phyloP scores from a whole-genome alignment of 2,888 invertebrate genomes.

The Pardosa pseudoannulata region DNA sequence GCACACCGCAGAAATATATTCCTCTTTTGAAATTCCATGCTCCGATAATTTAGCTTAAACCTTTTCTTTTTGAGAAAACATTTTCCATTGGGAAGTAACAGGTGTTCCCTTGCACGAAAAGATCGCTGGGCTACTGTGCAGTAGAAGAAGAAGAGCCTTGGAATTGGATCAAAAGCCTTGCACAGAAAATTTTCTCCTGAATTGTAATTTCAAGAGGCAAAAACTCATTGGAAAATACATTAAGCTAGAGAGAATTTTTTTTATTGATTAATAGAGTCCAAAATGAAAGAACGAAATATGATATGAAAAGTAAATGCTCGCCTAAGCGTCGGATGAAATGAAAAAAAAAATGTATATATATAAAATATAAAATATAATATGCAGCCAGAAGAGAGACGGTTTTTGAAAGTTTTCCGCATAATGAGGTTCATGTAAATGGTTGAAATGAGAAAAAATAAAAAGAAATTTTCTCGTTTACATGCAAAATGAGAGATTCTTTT shows the following conservation, averaged over 20 bases:
- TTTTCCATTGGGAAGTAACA: constrained; percentile 7
- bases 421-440: too few species aligned
- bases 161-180: background rate
- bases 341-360: constrained; percentile 23
- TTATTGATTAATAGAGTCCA: constrained; percentile 13
- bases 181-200: background rate
- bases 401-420: background rate
- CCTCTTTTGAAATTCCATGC: too few species aligned
- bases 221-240: constrained; percentile 60
- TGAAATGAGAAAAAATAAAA: too few species aligned
- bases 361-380: too few species aligned
- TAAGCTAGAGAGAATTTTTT: constrained; percentile 25
- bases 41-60: background rate
- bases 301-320: background rate
- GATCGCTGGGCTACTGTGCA: too few species aligned
- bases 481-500: too few species aligned
- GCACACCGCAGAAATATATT: too few species aligned
- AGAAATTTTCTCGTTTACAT: too few species aligned
- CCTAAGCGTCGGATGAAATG: background rate
- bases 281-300: background rate
- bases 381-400: background rate
- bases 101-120: constrained; percentile 10
- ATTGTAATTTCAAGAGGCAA: constrained; percentile 35
- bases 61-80: background rate
- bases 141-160: too few species aligned